Conservation (phyloP, 2,888 invertebrate species). For the Cataglyphis rosenhaueri region DNA sequence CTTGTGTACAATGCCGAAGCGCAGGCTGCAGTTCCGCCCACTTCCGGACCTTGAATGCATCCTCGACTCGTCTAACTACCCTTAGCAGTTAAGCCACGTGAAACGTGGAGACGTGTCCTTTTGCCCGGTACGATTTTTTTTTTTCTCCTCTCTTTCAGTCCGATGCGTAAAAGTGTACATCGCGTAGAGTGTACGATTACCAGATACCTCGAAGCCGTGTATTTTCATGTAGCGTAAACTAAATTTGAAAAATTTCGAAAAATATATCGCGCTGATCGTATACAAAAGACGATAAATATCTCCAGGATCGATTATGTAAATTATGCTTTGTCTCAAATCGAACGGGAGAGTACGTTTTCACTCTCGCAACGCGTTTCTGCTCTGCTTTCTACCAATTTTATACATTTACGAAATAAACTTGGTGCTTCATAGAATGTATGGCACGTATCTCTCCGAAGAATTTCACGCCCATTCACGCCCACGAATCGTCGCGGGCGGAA, state of each 20-base stretch:
- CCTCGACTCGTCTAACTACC: conserved; percentile 83
- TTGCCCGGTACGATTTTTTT: conserved; percentile 73
- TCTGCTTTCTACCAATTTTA: conserved; percentile 36
- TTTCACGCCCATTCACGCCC: conserved; percentile 67
- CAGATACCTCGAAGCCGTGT: conserved; percentile 41
- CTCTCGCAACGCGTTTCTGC: neutral
- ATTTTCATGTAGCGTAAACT: conserved; percentile 18
- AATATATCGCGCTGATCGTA: neutral
- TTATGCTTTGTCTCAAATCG: conserved; percentile 18
- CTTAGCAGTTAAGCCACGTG: conserved; percentile 82
- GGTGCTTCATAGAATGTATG: conserved; percentile 13
- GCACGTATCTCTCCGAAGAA: conserved; percentile 50
- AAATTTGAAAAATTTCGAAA: conserved; percentile 9
- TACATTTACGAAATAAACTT: conserved; percentile 25
- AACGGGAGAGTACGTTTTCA: conserved; percentile 7
- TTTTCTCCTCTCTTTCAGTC: conserved; percentile 36
- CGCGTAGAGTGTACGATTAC: conserved; percentile 52
- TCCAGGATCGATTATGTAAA: conserved; percentile 14
- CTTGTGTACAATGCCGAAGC: conserved; percentile 81
- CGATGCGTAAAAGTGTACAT: conserved; percentile 30
- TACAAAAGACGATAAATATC: conserved; percentile 13
- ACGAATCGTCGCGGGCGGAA: conserved; percentile 55
- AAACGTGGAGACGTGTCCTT: conserved; percentile 81
- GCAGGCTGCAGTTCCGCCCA: conserved; percentile 85
- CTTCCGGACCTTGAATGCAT: conserved; percentile 85